Base-by-base conservation (phyloP, 2,797 vertebrate genomes). In the Holocentrus rufus region DNA sequence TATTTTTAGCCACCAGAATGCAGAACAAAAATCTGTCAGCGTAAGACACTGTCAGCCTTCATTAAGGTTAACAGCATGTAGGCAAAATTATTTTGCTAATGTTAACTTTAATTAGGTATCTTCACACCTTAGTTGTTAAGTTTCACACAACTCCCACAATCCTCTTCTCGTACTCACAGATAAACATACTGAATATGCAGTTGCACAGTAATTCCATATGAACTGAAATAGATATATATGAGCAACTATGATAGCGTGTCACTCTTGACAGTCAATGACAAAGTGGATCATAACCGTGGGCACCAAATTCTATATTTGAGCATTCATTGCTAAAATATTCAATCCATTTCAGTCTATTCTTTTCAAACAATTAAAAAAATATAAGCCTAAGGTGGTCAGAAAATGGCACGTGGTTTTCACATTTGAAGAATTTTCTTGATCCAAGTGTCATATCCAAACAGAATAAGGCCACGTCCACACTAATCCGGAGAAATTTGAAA, bases 101-200 rank as follows among this genome's bases (percentile, higher is more conserved):
- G 30, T 14, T 34, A 68, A 74, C 23, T n/a, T 31, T 14, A 15
- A 22, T 11, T 54, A 22, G 11, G 2, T 30, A 25, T 69, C 17
- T 74, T 70, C 4, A 1, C 63, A 77, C 34, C 18, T 61, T 17
- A 25, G 31, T 7, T 68, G 34, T 42, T 59, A 27, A 68, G 42
- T 34, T 70, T 73, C 62, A 64, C 31, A 65, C 22, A 59, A 11
- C 13, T 44, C 5, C 53, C 18, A 36, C 15, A 6, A 10, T 52
- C 58, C 39, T 22, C 50, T 17, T 36, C 25, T 56, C 14, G 30
- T n/a, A 46, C 25, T 69, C 10, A 66, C 42, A 42, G 5, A 10
- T 15, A 52, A 7, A 27, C 14, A 4, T 1, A 4, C 17, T 10
- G 9, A 8, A 9, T 39, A 8, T 9, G 36, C 9, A 39, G 2